Evolutionary conservation across 2,888 invertebrate genomes (phyloP), one percentile per base, ranked within the genome.

Genomic region (Eristalis intricaria): DNA sequence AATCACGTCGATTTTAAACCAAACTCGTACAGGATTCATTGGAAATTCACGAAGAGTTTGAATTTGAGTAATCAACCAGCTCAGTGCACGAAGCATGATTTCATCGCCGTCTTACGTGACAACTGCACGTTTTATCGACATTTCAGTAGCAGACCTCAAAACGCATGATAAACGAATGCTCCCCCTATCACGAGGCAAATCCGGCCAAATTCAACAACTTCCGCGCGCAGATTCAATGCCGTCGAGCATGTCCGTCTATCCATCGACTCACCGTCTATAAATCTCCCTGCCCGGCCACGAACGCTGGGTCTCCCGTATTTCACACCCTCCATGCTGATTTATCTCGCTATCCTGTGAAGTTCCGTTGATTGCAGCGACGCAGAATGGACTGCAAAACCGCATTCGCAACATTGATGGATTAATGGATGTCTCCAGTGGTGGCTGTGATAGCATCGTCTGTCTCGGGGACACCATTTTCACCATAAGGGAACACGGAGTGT

Each of bases 331-430:
- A 74, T 50, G 35, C 61, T 78, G 83, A 75, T 83, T 86, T 78
- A 86, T 86, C 43, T 74, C 66, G 22, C 58, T n/a, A 8, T 74
- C 56, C 75, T 19, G 63, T 74, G 74, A 71, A 66, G 77, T 81
- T 60, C 63, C 69, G 86, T 75, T 86, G 78, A 82, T 86, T 86
- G 85, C 82, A 82, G 50, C 70, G 74, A 74, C 64, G 82, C 77
- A 78, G 61, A 74, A 86, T 79, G 73, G 78, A 74, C 74, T 78
- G 78, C 78, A 71, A 86, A 86, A 82, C 86, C 82, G 70, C 86
- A 82, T 83, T 75, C 63, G 61, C 78, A 75, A 86, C 78, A 86
- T 70, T 86, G 86, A 79, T 79, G 74, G 86, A 86, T 75, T 78
- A 86, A 86, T 86, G 83, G 70, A 75, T 83, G 86, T 71, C 65